Evolutionary conservation across 2,113 vertebrate genomes (phyloP).

Genomic region (Oxygymnocypris stewartii): DNA sequence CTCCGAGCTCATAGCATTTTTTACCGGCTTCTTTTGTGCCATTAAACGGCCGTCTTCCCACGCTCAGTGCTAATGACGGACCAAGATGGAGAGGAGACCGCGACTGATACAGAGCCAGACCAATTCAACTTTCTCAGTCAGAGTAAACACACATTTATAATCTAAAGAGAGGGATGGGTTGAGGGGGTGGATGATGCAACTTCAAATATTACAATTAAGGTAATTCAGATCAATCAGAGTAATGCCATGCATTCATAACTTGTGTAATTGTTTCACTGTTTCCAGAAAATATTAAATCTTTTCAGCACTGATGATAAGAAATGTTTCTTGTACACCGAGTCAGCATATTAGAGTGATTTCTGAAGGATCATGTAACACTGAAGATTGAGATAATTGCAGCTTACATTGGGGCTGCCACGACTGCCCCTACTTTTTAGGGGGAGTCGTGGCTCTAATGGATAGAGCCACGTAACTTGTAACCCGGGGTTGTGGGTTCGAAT

Average conservation of each 20-base stretch:
- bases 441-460: too few species aligned
- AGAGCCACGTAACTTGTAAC: too few species aligned
- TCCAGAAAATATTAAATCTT: not conserved
- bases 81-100: conserved; percentile 42
- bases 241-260: not conserved
- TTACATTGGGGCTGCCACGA: too few species aligned
- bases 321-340: not conserved
- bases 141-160: conserved; percentile 56
- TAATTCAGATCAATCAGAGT: conserved; percentile 49
- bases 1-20: conserved; percentile 46
- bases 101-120: conserved; percentile 54
- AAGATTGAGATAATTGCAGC: too few species aligned
- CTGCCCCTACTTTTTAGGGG: too few species aligned
- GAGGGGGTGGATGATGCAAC: conserved; percentile 52
- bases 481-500: too few species aligned
- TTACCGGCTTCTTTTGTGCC: conserved; percentile 58
- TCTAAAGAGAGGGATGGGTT: conserved; percentile 39
- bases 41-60: conserved; percentile 52
- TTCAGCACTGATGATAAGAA: not conserved
- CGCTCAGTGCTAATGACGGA: conserved; percentile 51
- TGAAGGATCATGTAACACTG: not conserved
- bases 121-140: conserved; percentile 51
- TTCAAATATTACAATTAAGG: conserved; percentile 42
- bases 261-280: not conserved
- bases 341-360: not conserved